phyloP scores from a whole-genome alignment of 2,113 vertebrate species.

The Trogon surrucura region DNA sequence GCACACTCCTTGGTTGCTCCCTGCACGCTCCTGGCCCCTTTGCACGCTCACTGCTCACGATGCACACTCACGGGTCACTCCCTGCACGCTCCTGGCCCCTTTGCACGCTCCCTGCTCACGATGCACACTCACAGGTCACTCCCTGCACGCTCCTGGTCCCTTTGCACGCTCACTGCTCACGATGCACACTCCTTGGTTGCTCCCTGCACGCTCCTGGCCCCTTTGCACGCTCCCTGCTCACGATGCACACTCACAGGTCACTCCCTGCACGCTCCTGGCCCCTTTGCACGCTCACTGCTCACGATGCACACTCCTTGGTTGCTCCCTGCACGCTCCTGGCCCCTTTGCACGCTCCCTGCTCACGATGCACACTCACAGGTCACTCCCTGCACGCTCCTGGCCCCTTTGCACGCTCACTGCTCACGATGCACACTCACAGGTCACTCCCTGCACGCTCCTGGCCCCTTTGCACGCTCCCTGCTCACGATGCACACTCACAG shows the following conservation, averaged over 20 bases:
- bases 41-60: background rate
- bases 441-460: too few relatives aligned
- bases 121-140: background rate
- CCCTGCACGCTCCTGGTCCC: background rate
- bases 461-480: too few relatives aligned
- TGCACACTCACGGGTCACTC: too few relatives aligned
- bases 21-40: background rate
- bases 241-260: background rate
- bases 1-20: background rate
- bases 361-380: background rate
- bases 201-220: too few relatives aligned
- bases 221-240: background rate
- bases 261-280: background rate
- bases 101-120: background rate
- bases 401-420: background rate
- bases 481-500: background rate
- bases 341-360: background rate
- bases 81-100: too few relatives aligned
- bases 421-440: too few relatives aligned
- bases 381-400: background rate
- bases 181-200: too few relatives aligned
- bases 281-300: background rate
- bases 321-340: too few relatives aligned
- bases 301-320: too few relatives aligned
- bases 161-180: background rate